phyloP scores from a whole-genome alignment of 2,888 invertebrate species.

The Cheilosia grossa region DNA sequence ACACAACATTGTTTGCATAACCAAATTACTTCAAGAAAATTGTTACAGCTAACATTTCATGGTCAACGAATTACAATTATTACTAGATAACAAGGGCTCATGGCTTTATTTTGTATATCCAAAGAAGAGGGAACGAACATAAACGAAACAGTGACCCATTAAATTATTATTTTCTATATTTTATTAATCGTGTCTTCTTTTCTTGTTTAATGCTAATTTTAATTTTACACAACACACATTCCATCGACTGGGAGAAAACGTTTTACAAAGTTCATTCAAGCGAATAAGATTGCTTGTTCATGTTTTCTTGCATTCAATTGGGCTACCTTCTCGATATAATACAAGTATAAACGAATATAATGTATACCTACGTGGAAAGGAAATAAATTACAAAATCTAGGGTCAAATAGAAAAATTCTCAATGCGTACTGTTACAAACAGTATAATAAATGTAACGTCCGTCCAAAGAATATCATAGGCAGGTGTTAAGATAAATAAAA shows the following conservation, averaged over 20 bases:
- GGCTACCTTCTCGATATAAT: conserved; percentile 10
- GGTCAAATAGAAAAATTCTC: conserved; percentile 38
- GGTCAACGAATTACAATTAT: background rate
- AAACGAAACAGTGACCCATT: background rate
- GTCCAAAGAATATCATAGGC: conserved; percentile 64
- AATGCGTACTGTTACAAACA: conserved; percentile 58
- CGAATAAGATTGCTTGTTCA: conserved; percentile 21
- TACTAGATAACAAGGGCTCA: conserved; percentile 2
- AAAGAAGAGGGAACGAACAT: background rate
- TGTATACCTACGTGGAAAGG: conserved; percentile 19
- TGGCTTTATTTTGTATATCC: conserved; percentile 7
- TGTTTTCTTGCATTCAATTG: background rate
- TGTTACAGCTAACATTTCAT: background rate
- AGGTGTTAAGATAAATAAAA: conserved; percentile 40
- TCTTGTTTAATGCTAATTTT: conserved; percentile 28
- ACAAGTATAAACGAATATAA: conserved; percentile 12
- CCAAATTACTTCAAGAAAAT: background rate
- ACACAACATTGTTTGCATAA: background rate
- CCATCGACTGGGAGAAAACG: conserved; percentile 16
- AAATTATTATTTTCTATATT: conserved; percentile 29
- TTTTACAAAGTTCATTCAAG: background rate
- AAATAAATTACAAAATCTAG: conserved; percentile 69
- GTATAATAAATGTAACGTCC: conserved; percentile 40
- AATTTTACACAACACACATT: conserved; percentile 49
- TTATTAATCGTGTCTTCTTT: conserved; percentile 30